phyloP scores from a whole-genome alignment of 2,888 invertebrate genomes.

The Conchocele bisecta region DNA sequence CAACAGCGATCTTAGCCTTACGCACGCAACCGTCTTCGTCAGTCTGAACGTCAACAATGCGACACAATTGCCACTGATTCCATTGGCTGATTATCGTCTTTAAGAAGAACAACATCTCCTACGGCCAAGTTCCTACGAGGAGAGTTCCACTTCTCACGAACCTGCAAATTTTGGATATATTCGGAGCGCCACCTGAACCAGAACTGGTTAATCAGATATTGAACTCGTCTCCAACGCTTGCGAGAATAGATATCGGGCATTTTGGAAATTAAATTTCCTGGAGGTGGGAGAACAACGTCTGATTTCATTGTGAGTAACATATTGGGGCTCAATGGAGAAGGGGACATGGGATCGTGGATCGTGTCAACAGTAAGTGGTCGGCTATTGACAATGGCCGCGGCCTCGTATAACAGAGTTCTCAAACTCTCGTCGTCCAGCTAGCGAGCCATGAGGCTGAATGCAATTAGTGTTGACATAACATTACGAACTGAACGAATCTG shows the following conservation, averaged over 20 bases:
- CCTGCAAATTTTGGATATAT: too few relatives aligned
- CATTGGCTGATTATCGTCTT: too few relatives aligned
- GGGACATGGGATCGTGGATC: conserved; percentile 18
- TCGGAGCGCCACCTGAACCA: too few relatives aligned
- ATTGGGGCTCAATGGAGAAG: conserved; percentile 51
- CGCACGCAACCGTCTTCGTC: too few relatives aligned
- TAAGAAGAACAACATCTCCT: too few relatives aligned
- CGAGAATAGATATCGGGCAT: conserved; percentile 24
- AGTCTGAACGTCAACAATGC: too few relatives aligned
- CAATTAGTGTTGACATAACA: conserved; percentile 18
- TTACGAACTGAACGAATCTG: conserved; percentile 33
- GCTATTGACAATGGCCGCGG: conserved; percentile 32
- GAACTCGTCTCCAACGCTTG: conserved; percentile 37
- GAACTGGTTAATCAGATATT: too few relatives aligned
- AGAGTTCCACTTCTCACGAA: too few relatives aligned
- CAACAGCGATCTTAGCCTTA: too few relatives aligned
- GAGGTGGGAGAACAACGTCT: conserved; percentile 25
- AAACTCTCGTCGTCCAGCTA: conserved; percentile 31
- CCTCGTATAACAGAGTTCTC: conserved; percentile 42
- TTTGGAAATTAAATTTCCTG: conserved; percentile 35
- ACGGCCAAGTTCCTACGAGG: too few relatives aligned
- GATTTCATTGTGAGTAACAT: conserved; percentile 43
- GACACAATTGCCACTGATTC: too few relatives aligned
- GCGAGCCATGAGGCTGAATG: neutral
- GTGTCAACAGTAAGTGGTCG: conserved; percentile 23